These are phyloP conservation scores for Butorides virescens DNA, from an alignment of 2,113 vertebrate species.

Conservation along the genomic window DNA sequence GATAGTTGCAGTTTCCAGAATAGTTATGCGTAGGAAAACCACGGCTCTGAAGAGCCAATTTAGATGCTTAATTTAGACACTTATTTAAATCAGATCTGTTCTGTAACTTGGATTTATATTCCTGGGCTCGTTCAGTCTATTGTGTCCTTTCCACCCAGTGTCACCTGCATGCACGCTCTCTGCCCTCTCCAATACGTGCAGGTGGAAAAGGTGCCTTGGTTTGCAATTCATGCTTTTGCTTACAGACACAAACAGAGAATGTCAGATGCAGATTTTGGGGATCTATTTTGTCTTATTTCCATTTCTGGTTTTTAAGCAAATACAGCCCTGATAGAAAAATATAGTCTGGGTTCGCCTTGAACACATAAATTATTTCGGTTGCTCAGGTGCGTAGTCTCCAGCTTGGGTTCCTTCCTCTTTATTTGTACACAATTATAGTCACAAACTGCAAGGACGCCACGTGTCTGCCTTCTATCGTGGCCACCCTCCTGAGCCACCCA, in stretches of 20 bases:
- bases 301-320: background rate
- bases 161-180: background rate
- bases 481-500: background rate
- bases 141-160: background rate
- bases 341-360: background rate
- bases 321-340: background rate
- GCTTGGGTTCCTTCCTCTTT: background rate
- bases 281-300: background rate
- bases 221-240: background rate
- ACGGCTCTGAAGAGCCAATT: slow-evolving; percentile 15
- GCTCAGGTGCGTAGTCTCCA: background rate
- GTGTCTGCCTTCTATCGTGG: background rate
- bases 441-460: background rate
- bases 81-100: background rate
- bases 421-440: background rate
- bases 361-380: accelerated
- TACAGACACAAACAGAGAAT: background rate
- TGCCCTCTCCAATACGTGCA: background rate
- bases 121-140: background rate
- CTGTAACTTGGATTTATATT: background rate
- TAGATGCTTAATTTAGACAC: slow-evolving; percentile 33
- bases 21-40: slow-evolving; percentile 46
- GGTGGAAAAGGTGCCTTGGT: background rate
- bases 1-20: slow-evolving; percentile 53
- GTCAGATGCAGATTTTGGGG: background rate